phyloP scores from a whole-genome alignment of 2,797 vertebrate species.

The Pagetopsis macropterus region DNA sequence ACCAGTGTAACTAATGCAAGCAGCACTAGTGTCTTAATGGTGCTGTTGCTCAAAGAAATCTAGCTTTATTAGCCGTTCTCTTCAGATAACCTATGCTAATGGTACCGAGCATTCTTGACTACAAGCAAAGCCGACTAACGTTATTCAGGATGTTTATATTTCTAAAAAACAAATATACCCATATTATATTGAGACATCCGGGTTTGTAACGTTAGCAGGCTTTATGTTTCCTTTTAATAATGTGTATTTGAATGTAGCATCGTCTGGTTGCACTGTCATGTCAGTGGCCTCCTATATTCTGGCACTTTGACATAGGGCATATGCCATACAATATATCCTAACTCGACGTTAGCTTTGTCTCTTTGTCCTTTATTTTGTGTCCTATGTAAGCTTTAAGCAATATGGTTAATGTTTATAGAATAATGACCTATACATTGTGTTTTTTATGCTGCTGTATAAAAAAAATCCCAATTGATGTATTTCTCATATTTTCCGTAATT shows the following conservation, averaged over 20 bases:
- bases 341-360: neutral
- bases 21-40: neutral
- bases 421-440: neutral
- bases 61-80: constrained; percentile 14
- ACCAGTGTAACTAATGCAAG: neutral
- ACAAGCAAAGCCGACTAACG: neutral
- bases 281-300: constrained; percentile 9
- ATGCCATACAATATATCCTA: neutral
- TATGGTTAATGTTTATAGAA: neutral
- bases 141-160: neutral
- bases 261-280: constrained; percentile 38
- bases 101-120: neutral
- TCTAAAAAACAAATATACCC: neutral
- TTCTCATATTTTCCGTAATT: neutral
- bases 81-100: constrained; percentile 3
- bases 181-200: neutral
- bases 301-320: neutral
- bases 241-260: neutral
- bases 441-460: too few species aligned
- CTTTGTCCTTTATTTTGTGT: neutral
- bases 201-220: too few species aligned
- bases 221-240: neutral
- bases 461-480: too few species aligned
- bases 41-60: constrained; percentile 11
- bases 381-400: neutral